Percentiles rank a stretch among this genome's conserved stretches.
Conservation (phyloP, 2,113 vertebrate genomes). For the Heterocephalus glaber region DNA sequence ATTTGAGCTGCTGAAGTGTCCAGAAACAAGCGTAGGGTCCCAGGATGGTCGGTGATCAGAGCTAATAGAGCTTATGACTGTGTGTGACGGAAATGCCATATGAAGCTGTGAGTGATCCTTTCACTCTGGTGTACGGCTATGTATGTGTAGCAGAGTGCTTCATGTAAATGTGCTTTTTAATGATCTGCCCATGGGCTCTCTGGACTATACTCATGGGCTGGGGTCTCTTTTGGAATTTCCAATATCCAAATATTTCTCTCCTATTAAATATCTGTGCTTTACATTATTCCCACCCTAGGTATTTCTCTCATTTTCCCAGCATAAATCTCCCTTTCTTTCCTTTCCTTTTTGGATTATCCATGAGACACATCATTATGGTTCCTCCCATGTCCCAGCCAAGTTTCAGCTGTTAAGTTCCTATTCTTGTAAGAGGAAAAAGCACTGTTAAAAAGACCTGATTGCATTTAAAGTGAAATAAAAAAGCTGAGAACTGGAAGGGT, state of each 20-base stretch:
- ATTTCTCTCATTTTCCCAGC: slow-evolving; percentile 46
- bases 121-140: neutral
- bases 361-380: neutral
- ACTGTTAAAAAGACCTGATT: slow-evolving; percentile 26
- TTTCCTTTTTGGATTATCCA: neutral
- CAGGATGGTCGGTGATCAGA: slow-evolving; percentile 59
- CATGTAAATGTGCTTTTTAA: slow-evolving; percentile 28
- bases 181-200: neutral
- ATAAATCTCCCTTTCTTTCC: slow-evolving; percentile 42
- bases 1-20: slow-evolving; percentile 28
- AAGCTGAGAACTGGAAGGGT: neutral
- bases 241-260: slow-evolving; percentile 49
- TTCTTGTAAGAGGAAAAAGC: slow-evolving; percentile 19
- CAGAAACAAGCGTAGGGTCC: slow-evolving; percentile 34
- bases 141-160: neutral
- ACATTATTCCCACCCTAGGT: neutral
- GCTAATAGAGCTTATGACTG: slow-evolving; percentile 23
- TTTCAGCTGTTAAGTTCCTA: neutral
- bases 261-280: slow-evolving; percentile 56
- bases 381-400: neutral
- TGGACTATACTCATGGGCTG: neutral
- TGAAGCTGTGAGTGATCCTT: neutral
- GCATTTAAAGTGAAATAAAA: slow-evolving; percentile 57
- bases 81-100: neutral
- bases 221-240: slow-evolving; percentile 43